Conservation (phyloP, 2,888 invertebrate species). For the Apodemia mormo region DNA sequence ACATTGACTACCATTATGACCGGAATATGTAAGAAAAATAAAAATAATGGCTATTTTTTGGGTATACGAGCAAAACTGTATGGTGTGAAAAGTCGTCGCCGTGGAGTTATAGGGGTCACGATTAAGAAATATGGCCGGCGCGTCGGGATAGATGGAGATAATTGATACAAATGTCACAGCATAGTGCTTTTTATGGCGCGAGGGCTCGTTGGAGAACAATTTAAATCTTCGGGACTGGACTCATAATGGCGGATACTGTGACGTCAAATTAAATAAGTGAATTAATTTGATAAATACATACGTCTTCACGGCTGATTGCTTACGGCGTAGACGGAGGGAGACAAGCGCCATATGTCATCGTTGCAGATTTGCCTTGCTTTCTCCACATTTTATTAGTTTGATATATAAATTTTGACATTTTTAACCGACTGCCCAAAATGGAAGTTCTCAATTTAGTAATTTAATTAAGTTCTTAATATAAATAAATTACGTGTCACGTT, state of each 20-base stretch:
- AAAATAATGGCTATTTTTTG: slow-evolving; percentile 9
- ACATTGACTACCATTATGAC: too few species aligned
- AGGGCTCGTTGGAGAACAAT: slow-evolving; percentile 24
- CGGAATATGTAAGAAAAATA: neutral
- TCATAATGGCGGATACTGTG: slow-evolving; percentile 1
- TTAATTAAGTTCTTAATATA: too few species aligned
- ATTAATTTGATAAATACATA: neutral
- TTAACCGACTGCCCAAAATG: too few species aligned
- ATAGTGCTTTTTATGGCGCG: slow-evolving; percentile 30
- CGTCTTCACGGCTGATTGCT: neutral
- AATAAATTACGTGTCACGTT: too few species aligned
- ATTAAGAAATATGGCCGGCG: slow-evolving; percentile 63
- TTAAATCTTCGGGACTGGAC: slow-evolving; percentile 16
- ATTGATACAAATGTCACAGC: slow-evolving; percentile 63
- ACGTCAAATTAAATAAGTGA: slow-evolving; percentile 6
- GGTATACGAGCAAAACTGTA: neutral
- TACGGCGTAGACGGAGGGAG: too few species aligned
- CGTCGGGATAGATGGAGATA: slow-evolving; percentile 51
- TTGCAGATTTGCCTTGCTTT: too few species aligned
- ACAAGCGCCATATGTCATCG: too few species aligned
- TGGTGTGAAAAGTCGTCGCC: slow-evolving; percentile 9
- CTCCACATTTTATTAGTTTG: too few species aligned
- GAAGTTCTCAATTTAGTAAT: too few species aligned
- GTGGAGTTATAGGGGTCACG: slow-evolving; percentile 50
- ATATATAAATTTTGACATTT: too few species aligned